These are phyloP conservation scores for Osedax frankpressi DNA, from an alignment of 2,888 invertebrate species.

Conservation along the genomic window DNA sequence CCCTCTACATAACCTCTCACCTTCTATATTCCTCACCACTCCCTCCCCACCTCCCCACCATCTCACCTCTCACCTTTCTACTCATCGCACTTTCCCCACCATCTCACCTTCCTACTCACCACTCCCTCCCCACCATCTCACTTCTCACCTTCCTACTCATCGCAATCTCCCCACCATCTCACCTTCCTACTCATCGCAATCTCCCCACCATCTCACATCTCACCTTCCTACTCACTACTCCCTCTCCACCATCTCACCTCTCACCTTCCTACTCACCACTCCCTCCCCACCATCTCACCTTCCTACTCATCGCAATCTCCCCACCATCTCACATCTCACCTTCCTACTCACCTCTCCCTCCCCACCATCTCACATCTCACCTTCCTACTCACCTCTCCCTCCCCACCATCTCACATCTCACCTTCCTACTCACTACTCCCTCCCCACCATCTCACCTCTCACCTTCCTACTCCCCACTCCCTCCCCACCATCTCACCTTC, in stretches of 20 bases:
- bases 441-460: background rate
- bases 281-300: constrained; percentile 26
- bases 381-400: too few relatives aligned
- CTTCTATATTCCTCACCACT: background rate
- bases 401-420: background rate
- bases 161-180: constrained; percentile 33
- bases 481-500: background rate
- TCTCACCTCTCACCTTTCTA: constrained; percentile 27
- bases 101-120: background rate
- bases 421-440: background rate
- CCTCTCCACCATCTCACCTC: background rate
- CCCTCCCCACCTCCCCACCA: constrained; percentile 30
- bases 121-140: background rate
- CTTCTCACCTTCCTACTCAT: constrained; percentile 25
- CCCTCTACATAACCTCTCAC: background rate
- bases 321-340: background rate
- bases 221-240: background rate
- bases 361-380: too few relatives aligned
- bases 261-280: constrained; percentile 30
- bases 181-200: too few relatives aligned
- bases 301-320: background rate
- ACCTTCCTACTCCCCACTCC: constrained; percentile 26
- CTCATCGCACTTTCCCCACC: background rate
- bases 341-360: background rate
- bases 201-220: background rate